Evolutionary conservation across 2,888 invertebrate species (phyloP).

Genomic region (Drosophila kuntzei): DNA sequence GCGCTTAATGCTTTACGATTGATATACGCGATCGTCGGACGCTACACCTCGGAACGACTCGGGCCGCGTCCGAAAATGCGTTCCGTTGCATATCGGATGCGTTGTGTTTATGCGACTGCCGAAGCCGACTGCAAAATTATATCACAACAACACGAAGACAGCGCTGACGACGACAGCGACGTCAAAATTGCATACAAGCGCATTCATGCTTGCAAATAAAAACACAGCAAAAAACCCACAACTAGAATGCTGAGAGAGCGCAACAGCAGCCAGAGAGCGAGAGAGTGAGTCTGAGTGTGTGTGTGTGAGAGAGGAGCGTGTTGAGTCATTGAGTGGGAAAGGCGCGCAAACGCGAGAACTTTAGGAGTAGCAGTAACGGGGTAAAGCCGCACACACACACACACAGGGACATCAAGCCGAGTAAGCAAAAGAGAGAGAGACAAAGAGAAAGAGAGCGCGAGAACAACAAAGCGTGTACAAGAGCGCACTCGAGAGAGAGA

Average conservation of each 20-base stretch:
- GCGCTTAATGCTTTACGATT: conserved; percentile 84
- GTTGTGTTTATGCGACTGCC: conserved; percentile 86
- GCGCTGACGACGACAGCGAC: conserved; percentile 61
- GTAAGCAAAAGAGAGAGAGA: conserved; percentile 27
- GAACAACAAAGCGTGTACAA: neutral
- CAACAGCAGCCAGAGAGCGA: conserved; percentile 23
- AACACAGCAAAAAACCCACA: conserved; percentile 31
- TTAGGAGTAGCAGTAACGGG: conserved; percentile 70
- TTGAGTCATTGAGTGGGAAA: conserved; percentile 68
- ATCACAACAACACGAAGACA: conserved; percentile 84
- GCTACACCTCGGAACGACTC: conserved; percentile 86
- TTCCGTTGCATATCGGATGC: conserved; percentile 86
- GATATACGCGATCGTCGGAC: conserved; percentile 86
- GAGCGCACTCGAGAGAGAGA: conserved; percentile 24
- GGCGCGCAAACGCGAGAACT: conserved; percentile 78
- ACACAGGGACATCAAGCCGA: conserved; percentile 35
- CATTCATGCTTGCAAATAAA: conserved; percentile 67
- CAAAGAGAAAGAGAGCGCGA: conserved; percentile 21
- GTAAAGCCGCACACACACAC: conserved; percentile 49
- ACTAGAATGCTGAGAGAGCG: conserved; percentile 66
- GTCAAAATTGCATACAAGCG: conserved; percentile 73
- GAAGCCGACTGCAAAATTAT: conserved; percentile 84
- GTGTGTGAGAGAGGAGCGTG: conserved; percentile 30
- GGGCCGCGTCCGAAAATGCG: conserved; percentile 86
- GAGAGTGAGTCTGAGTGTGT: conserved; percentile 19